phyloP scores from a whole-genome alignment of 1,140 invertebrate species.

The Drosophila erecta region DNA sequence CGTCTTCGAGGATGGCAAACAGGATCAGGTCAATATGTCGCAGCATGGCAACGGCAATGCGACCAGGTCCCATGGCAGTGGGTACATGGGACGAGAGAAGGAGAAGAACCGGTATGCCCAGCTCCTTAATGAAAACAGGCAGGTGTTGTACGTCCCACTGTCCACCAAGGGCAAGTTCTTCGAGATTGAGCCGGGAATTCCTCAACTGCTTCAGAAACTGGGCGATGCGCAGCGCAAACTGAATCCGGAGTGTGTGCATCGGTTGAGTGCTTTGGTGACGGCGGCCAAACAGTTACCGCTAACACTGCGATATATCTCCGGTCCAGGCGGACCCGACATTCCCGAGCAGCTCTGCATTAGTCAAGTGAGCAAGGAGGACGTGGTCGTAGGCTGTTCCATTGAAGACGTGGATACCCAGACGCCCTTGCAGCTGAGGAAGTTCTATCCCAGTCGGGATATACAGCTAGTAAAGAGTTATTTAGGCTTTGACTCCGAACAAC shows the following conservation, averaged over 20 bases:
- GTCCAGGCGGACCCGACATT: constrained; percentile 59
- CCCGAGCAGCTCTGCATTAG: constrained; percentile 78
- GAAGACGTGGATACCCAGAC: constrained; percentile 72
- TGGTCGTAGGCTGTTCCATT: constrained; percentile 80
- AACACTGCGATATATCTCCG: constrained; percentile 78
- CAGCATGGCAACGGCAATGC: constrained; percentile 29
- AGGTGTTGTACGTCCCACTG: constrained; percentile 81
- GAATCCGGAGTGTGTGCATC: constrained; percentile 84
- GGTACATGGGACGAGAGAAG: constrained; percentile 72
- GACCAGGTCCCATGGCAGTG: constrained; percentile 30
- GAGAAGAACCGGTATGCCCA: constrained; percentile 84
- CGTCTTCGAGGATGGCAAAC: constrained; percentile 84
- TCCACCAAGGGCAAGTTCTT: constrained; percentile 84
- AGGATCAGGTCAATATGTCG: constrained; percentile 55
- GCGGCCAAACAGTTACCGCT: constrained; percentile 72
- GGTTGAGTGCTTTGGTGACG: constrained; percentile 67
- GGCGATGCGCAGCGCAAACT: constrained; percentile 68
- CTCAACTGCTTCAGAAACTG: constrained; percentile 76
- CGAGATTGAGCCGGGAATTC: constrained; percentile 81
- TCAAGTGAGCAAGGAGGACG: constrained; percentile 75
- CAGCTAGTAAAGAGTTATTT: constrained; percentile 86
- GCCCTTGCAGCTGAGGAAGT: constrained; percentile 69
- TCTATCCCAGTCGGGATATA: constrained; percentile 85
- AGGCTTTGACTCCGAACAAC: constrained; percentile 87
- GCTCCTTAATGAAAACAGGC: constrained; percentile 79